Conservation (phyloP, 2,888 invertebrate genomes). For the Agelastica alni region DNA sequence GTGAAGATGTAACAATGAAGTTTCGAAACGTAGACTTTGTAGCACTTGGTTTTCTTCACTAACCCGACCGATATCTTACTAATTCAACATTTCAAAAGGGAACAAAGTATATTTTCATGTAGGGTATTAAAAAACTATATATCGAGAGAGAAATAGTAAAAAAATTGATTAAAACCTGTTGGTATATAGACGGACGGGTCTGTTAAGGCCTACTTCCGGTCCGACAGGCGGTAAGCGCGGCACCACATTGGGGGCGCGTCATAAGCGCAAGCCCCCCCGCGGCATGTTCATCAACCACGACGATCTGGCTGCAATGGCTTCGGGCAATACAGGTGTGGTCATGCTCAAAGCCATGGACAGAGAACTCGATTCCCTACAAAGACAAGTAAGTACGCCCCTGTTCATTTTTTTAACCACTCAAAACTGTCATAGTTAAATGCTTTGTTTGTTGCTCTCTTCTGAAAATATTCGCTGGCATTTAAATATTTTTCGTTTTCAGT, state of each 20-base stretch:
- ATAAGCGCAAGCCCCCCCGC: constrained; percentile 87
- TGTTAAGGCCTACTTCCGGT: constrained; percentile 78
- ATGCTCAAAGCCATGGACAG: constrained; percentile 91
- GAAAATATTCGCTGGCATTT: too few relatives aligned
- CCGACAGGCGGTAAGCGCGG: constrained; percentile 61
- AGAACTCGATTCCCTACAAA: constrained; percentile 91
- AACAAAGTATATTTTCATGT: too few relatives aligned
- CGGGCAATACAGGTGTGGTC: constrained; percentile 73
- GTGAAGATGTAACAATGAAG: too few relatives aligned
- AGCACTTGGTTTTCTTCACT: too few relatives aligned
- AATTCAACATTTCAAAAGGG: too few relatives aligned
- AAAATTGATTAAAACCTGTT: constrained; percentile 6
- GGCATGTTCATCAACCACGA: constrained; percentile 98
- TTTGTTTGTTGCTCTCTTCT: too few relatives aligned
- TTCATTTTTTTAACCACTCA: too few relatives aligned
- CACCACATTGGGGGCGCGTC: constrained; percentile 56
- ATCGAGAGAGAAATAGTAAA: constrained; percentile 3
- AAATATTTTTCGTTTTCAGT: too few relatives aligned
- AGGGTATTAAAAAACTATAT: too few relatives aligned
- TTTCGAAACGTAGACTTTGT: too few relatives aligned
- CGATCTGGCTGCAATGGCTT: constrained; percentile 90
- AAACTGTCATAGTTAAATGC: too few relatives aligned
- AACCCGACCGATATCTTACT: too few relatives aligned
- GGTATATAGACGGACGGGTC: constrained; percentile 73
- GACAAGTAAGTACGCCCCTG: constrained; percentile 80